phyloP scores from a whole-genome alignment of 2,888 invertebrate genomes.

The Calliopum simillimum region DNA sequence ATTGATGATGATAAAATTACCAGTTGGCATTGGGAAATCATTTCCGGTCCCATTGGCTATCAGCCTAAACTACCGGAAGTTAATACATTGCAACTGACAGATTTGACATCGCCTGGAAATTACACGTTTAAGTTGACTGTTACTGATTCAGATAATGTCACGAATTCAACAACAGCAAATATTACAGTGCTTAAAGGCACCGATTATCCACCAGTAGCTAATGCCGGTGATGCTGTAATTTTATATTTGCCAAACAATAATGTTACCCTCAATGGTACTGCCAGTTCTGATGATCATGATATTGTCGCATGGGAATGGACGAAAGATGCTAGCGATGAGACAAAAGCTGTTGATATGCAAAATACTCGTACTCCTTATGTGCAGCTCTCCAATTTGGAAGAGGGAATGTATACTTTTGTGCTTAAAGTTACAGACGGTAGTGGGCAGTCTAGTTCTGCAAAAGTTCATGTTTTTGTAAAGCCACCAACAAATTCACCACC shows the following conservation, averaged over 20 bases:
- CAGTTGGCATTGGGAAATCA: conserved; percentile 93
- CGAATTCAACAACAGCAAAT: conserved; percentile 87
- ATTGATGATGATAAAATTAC: conserved; percentile 87
- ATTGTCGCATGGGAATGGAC: conserved; percentile 97
- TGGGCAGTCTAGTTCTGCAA: conserved; percentile 87
- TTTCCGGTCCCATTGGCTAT: conserved; percentile 88
- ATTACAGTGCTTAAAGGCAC: conserved; percentile 90
- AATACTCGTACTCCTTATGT: conserved; percentile 91
- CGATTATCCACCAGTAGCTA: conserved; percentile 95
- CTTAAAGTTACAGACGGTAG: conserved; percentile 93
- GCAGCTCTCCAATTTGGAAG: conserved; percentile 88
- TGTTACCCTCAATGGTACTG: conserved; percentile 87
- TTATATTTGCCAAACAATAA: conserved; percentile 90
- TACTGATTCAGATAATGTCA: conserved; percentile 89
- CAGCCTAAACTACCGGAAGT: conserved; percentile 83
- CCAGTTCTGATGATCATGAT: conserved; percentile 93
- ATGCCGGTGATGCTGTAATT: conserved; percentile 90
- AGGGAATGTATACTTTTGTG: conserved; percentile 94
- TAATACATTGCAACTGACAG: conserved; percentile 85
- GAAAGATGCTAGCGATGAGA: conserved; percentile 86
- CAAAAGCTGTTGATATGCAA: conserved; percentile 95
- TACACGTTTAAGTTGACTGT: conserved; percentile 92
- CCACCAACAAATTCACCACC: conserved; percentile 89
- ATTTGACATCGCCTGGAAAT: conserved; percentile 87
- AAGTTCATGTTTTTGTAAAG: conserved; percentile 93